These are phyloP conservation scores for Hydrozoanthus gracilis DNA, from an alignment of 92 coral and sea anemone genomes.

Conservation along the genomic window DNA sequence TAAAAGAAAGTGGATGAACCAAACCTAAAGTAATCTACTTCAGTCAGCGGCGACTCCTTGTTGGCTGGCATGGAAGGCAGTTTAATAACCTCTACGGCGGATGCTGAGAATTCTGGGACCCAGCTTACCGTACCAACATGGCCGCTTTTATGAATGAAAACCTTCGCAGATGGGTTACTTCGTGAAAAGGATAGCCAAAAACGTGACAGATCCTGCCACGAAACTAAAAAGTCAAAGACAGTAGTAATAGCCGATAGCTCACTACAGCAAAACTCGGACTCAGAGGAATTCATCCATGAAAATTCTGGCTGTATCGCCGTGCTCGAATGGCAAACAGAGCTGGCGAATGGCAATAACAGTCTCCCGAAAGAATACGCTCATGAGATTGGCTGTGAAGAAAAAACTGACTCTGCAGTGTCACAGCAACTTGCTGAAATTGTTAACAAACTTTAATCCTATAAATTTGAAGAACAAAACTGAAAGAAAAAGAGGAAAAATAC, in stretches of 20 bases:
- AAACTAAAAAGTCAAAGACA: background rate
- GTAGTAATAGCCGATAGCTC: background rate
- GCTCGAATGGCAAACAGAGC: no score
- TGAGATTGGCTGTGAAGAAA: constrained; percentile 35
- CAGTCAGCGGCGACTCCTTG: no score
- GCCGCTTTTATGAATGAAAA: background rate
- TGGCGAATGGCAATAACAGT: constrained; percentile 5
- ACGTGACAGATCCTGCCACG: constrained; percentile 25
- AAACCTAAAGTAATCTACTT: no score
- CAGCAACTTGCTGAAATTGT: constrained; percentile 52
- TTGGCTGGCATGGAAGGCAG: no score
- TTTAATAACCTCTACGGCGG: no score
- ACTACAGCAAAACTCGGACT: constrained; percentile 33
- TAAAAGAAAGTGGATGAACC: no score
- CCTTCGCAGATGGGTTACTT: background rate
- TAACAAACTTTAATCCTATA: constrained; percentile 52
- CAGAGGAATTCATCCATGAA: constrained; percentile 14
- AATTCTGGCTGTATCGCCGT: no score
- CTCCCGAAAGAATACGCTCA: constrained; percentile 48
- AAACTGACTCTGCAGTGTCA: constrained; percentile 31
- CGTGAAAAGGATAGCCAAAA: constrained; percentile 2
- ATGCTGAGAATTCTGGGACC: no score
- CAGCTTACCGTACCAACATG: no score
- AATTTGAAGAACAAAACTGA: constrained; percentile 51
- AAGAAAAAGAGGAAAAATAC: constrained; percentile 32